These are phyloP conservation scores for Cabera pusaria DNA, from an alignment of 2,888 invertebrate genomes.

Conservation along the genomic window DNA sequence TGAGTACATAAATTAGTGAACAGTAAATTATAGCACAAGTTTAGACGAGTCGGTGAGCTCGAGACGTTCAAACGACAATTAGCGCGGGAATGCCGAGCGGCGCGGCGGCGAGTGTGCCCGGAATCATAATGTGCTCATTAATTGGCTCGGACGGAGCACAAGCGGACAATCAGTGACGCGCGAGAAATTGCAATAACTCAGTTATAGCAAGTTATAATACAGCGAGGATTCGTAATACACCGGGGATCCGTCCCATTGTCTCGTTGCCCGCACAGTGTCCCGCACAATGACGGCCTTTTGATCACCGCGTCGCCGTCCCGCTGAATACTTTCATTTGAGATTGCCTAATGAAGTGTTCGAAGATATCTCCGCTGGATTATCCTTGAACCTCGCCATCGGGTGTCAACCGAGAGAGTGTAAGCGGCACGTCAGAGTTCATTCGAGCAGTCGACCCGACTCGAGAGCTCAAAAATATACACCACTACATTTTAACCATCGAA, in stretches of 20 bases:
- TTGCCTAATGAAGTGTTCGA: constrained; percentile 4
- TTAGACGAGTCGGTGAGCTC: constrained; percentile 4
- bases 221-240: too few species aligned
- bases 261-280: not conserved
- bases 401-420: too few species aligned
- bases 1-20: constrained; percentile 13
- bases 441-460: too few species aligned
- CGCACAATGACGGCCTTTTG: constrained; percentile 1
- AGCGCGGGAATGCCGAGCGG: constrained; percentile 1
- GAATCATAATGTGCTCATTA: constrained; percentile 9
- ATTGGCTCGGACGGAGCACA: constrained; percentile 3
- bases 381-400: too few species aligned
- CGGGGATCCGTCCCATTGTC: constrained; percentile 13
- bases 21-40: constrained; percentile 13
- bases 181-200: constrained; percentile 14
- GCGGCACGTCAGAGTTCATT: too few species aligned
- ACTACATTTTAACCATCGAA: too few species aligned
- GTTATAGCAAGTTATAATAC: constrained; percentile 10
- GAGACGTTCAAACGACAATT: constrained; percentile 22
- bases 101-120: not conserved
- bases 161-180: constrained; percentile 11
- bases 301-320: not conserved
- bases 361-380: too few species aligned
- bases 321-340: constrained; percentile 6
- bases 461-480: too few species aligned